phyloP scores from a whole-genome alignment of 2,888 invertebrate genomes.

The Portevinia maculata region DNA sequence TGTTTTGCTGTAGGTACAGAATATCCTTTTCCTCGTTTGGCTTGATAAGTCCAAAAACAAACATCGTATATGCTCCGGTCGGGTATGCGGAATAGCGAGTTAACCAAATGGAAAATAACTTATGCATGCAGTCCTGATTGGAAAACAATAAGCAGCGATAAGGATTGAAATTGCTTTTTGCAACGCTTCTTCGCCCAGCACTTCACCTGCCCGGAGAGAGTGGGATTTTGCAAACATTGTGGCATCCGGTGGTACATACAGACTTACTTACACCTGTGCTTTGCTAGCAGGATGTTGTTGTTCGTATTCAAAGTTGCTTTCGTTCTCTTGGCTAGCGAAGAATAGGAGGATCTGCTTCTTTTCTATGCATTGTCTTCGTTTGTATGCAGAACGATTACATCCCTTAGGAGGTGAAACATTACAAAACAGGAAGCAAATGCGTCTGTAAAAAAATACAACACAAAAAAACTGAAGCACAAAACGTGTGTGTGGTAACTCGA shows the following conservation, averaged over 20 bases:
- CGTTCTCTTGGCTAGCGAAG: slow-evolving; percentile 5
- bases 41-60: slow-evolving; percentile 64
- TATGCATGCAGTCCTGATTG: slow-evolving; percentile 74
- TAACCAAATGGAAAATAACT: slow-evolving; percentile 73
- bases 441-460: not conserved
- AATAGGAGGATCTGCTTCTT: slow-evolving; percentile 26
- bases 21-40: slow-evolving; percentile 27
- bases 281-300: slow-evolving; percentile 23
- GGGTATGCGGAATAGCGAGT: slow-evolving; percentile 48
- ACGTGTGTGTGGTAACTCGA: not conserved
- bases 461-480: not conserved
- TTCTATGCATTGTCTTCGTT: slow-evolving; percentile 46
- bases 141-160: slow-evolving; percentile 73
- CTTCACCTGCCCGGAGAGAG: slow-evolving; percentile 14
- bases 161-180: slow-evolving; percentile 71
- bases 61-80: slow-evolving; percentile 45
- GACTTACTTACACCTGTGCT: slow-evolving; percentile 50
- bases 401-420: slow-evolving; percentile 46
- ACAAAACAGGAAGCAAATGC: not conserved
- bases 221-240: slow-evolving; percentile 58
- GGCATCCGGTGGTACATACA: slow-evolving; percentile 40
- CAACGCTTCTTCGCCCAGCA: slow-evolving; percentile 9
- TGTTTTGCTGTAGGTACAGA: not conserved
- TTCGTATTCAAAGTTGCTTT: slow-evolving; percentile 21
- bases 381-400: slow-evolving; percentile 48